Evolutionary conservation across 2,113 vertebrate species (phyloP).

Genomic region (Pyrgilauda ruficollis): DNA sequence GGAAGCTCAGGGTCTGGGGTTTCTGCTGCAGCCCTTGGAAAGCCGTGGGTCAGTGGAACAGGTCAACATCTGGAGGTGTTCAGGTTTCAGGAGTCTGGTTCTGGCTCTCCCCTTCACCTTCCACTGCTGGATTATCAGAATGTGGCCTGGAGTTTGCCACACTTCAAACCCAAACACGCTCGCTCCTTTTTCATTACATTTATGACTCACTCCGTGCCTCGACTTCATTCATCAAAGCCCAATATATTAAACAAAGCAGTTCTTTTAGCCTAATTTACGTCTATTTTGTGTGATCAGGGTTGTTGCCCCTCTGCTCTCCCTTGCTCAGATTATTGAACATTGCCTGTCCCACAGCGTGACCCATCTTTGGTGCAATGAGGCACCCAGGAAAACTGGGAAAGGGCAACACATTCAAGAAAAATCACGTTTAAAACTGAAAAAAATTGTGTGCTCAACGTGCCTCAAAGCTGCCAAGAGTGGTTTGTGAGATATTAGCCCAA

Average conservation of each 20-base stretch:
- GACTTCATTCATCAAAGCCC: neutral
- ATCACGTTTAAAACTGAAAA: neutral
- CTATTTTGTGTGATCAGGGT: neutral
- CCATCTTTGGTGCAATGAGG: rapidly evolving
- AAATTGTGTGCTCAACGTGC: rapidly evolving
- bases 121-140: neutral
- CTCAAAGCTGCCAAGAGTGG: neutral
- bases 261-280: neutral
- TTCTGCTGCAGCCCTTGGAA: neutral
- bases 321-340: neutral
- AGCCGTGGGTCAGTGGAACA: neutral
- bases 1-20: neutral
- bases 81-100: neutral
- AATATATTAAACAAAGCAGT: neutral
- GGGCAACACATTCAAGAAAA: neutral
- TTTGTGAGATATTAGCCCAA: neutral
- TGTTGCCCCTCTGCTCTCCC: neutral
- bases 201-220: neutral
- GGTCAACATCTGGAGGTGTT: neutral
- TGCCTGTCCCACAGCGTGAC: rapidly evolving
- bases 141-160: neutral
- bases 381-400: neutral
- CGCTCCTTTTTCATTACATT: neutral
- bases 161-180: neutral
- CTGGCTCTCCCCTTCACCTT: neutral